Percentiles rank a stretch among this genome's conserved stretches.
phyloP scores from a whole-genome alignment of 2,888 invertebrate genomes.

The Dermolepida albohirtum region DNA sequence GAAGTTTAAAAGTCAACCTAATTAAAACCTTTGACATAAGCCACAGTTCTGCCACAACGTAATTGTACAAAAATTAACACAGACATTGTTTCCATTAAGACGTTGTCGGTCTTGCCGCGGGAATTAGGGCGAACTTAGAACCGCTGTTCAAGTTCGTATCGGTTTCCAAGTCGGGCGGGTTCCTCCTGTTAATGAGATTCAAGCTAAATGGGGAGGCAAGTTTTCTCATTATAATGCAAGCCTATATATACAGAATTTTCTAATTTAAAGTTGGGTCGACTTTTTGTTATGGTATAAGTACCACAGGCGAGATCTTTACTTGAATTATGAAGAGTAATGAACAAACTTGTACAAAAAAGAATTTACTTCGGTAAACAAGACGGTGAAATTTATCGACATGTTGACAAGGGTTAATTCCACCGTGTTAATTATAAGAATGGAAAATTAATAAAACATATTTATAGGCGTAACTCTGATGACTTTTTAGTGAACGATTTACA shows the following conservation, averaged over 20 bases:
- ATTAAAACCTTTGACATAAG: not conserved
- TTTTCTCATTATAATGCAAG: constrained; percentile 31
- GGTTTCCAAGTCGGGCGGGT: not conserved
- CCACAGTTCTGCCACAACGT: not conserved
- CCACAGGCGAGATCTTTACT: constrained; percentile 5
- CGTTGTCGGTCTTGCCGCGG: not conserved
- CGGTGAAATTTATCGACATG: constrained; percentile 11
- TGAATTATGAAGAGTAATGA: constrained; percentile 4
- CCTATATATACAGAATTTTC: constrained; percentile 29
- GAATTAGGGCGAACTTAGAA: not conserved
- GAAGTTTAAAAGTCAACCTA: no score
- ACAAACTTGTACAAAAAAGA: constrained; percentile 6
- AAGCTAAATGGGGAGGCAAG: constrained; percentile 13
- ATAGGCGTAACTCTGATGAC: no score
- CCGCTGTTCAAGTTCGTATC: constrained; percentile 4
- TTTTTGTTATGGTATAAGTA: constrained; percentile 14
- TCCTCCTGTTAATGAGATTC: constrained; percentile 22
- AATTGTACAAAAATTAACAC: constrained; percentile 17
- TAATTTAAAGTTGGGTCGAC: constrained; percentile 26
- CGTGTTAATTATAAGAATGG: no score
- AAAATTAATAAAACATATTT: no score
- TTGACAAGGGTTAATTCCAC: not conserved
- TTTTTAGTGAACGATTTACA: no score
- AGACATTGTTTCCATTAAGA: constrained; percentile 23
- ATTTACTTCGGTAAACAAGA: not conserved